Evolutionary conservation across 1,140 invertebrate genomes (phyloP).

Genomic region (Neelides sp.): DNA sequence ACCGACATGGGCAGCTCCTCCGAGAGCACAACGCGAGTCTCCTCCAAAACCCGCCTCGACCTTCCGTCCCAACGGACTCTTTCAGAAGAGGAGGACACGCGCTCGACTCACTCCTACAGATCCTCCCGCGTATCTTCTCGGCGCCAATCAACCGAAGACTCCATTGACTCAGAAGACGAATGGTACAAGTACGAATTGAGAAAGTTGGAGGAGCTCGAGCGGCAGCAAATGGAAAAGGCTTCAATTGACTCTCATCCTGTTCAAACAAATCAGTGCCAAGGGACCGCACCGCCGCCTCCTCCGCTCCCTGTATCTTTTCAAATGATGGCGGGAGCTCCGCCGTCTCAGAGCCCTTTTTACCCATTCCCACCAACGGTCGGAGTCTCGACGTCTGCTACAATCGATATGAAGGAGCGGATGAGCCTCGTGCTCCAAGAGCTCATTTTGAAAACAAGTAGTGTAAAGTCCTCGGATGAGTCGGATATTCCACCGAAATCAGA

Average conservation of each 20-base stretch:
- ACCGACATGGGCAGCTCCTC: constrained; percentile 30
- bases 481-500: no score
- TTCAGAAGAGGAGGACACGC: constrained; percentile 63
- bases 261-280: constrained; percentile 26
- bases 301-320: not conserved
- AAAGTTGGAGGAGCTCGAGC: constrained; percentile 73
- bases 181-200: constrained; percentile 80
- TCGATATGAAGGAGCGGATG: constrained; percentile 60
- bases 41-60: constrained; percentile 45
- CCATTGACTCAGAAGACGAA: constrained; percentile 83
- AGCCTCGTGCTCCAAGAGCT: constrained; percentile 59
- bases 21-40: constrained; percentile 36
- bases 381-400: constrained; percentile 22
- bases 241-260: constrained; percentile 42
- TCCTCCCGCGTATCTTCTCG: constrained; percentile 74
- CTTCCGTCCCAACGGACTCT: constrained; percentile 46
- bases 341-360: no score
- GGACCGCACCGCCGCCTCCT: constrained; percentile 1
- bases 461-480: no score
- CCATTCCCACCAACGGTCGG: not conserved
- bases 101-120: constrained; percentile 70
- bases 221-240: constrained; percentile 52
- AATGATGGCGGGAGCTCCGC: not conserved
- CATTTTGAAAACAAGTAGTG: no score
- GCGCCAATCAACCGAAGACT: constrained; percentile 79